Evolutionary conservation across 2,888 invertebrate genomes (phyloP), one percentile per base, ranked within the genome.

Genomic region (Heliothis peltigera): DNA sequence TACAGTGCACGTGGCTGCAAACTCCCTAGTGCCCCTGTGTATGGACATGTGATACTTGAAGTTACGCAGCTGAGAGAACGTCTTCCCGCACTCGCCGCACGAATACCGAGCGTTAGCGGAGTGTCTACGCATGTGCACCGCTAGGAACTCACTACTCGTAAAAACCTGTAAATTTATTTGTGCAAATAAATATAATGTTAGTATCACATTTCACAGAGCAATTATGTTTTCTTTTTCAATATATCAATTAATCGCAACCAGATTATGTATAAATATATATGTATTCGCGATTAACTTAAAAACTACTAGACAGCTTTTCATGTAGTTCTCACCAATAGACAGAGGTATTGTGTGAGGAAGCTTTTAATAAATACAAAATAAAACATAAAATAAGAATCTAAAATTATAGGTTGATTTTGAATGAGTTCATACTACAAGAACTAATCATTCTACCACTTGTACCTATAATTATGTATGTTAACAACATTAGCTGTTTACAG

Each of bases 11-110:
- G 96, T 96, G 17, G 97, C 96, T 0, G 98, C 97, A 81, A 98
- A 98, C 91, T 98, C 98, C 78, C 97, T 96, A 22, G 98, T 98
- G 1, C 98, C 98, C 55, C 97, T 96, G 87, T 98, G 98, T 21
- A 98, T 96, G 0, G 97, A 97, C 87, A 96, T 91, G 87, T 98
- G 98, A 86, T 98, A 98, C 91, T 98, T 98, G 90, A 97, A 98
- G 91, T 98, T 98, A 46, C 98, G 95, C 57, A 98, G 92, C 87
- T 98, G 98, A 0, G 97, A 97, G 89, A 98, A 98, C 46, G 96
- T 96, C 88, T 98, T 98, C 53, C 96, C 97, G 85, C 98, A 98
- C 76, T 98, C 97, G 21, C 94, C 93, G 87, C 98, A 98, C 2
- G 87, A 85, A 80, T 97, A 97, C 76, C 97, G 97, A 1, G 94